These are phyloP conservation scores for Miltochrista miniata DNA, from an alignment of 2,888 invertebrate species.

Conservation along the genomic window DNA sequence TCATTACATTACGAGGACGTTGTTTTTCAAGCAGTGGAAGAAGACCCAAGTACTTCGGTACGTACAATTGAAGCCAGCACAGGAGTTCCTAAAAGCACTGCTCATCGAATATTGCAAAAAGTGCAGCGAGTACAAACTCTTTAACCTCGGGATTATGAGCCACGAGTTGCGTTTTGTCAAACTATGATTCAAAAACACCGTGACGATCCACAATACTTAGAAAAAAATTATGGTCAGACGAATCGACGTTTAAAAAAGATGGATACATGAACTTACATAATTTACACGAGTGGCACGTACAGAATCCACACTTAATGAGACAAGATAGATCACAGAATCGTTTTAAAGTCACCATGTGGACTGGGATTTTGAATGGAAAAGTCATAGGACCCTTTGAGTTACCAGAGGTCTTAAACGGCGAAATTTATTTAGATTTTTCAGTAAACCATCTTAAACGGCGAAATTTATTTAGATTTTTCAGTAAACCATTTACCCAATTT, in stretches of 20 bases:
- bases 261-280: too few relatives aligned
- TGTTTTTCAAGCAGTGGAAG: neutral
- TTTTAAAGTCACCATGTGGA: slow-evolving; percentile 3
- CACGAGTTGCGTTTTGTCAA: neutral
- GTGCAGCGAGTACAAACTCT: neutral
- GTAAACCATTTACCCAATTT: neutral
- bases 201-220: neutral
- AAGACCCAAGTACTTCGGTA: too few relatives aligned
- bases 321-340: neutral
- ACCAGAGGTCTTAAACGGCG: too few relatives aligned
- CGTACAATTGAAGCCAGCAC: neutral
- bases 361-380: neutral
- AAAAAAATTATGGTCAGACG: neutral
- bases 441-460: neutral
- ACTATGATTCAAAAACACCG: neutral
- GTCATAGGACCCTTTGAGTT: neutral
- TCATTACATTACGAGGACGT: neutral
- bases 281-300: too few relatives aligned
- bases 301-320: neutral
- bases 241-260: slow-evolving; percentile 2
- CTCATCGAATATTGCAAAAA: neutral
- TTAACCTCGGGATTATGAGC: neutral
- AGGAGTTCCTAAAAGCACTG: neutral
- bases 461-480: too few relatives aligned
- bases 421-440: neutral